phyloP scores from a whole-genome alignment of 2,888 invertebrate species.

The Acheta domesticus region DNA sequence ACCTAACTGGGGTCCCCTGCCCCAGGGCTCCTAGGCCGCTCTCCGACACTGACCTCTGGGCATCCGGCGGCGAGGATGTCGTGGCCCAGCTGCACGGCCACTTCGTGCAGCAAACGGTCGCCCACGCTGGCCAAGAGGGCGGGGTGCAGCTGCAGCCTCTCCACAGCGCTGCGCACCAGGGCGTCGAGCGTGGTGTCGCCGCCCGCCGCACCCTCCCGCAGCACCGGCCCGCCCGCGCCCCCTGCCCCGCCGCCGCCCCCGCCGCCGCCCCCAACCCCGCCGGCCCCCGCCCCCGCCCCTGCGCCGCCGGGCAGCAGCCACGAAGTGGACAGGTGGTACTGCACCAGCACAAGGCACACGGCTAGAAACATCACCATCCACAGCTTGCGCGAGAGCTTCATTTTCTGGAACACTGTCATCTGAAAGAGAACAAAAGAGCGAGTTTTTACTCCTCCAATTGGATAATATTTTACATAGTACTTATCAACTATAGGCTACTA shows the following conservation, averaged over 20 bases:
- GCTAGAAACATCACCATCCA: conserved; percentile 62
- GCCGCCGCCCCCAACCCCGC: neutral
- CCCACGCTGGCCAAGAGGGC: conserved; percentile 30
- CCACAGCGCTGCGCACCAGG: conserved; percentile 30
- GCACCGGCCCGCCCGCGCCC: neutral
- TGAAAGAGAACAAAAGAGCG: conserved; percentile 4
- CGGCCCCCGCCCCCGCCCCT: conserved; percentile 22
- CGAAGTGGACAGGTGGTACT: conserved; percentile 59
- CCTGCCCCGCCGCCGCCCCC: neutral
- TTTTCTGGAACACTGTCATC: conserved; percentile 38
- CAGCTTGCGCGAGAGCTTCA: conserved; percentile 61
- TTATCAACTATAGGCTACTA: neutral
- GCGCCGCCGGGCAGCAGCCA: conserved; percentile 31
- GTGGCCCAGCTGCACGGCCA: conserved; percentile 33
- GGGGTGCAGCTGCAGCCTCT: conserved; percentile 32
- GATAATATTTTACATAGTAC: neutral
- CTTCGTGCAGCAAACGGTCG: conserved; percentile 30
- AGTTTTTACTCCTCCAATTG: neutral
- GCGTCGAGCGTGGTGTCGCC: conserved; percentile 25
- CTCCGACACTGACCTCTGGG: conserved; percentile 3
- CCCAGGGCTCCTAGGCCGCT: too few relatives aligned
- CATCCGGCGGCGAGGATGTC: conserved; percentile 28
- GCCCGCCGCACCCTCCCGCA: neutral
- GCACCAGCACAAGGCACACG: conserved; percentile 61
- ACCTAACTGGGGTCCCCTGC: too few relatives aligned